Base-by-base conservation (phyloP, 2,797 vertebrate genomes). In the Salarias fasciatus region DNA sequence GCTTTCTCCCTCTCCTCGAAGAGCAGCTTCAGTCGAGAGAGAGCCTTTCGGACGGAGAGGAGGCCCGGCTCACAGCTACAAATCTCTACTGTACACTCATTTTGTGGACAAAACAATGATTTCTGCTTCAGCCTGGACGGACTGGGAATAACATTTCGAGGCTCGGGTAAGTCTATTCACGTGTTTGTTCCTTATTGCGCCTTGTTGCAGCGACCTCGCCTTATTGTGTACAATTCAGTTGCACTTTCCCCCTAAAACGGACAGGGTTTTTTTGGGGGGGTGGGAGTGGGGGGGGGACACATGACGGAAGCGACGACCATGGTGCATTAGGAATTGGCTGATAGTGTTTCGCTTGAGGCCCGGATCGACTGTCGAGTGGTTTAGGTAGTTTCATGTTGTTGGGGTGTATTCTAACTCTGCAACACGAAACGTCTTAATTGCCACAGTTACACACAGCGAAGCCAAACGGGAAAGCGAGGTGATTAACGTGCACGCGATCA, bases 371-470 rank as follows among this genome's bases (percentile, higher is more conserved):
- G 96, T 88, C 91, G 92, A 93, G 95, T 96, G 95, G 95, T 97
- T 95, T 98, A 98, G 96, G 96, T 98, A 98, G 96, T 98, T 96
- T 97, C 95, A 95, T 97, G 96, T 98, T 98, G 96, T 98, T 97
- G 96, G 96, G 94, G 94, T 96, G 91, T 90, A 87, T 91, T 94
- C 72, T 94, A 92, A 95, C 95, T 94, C 96, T 95, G 94, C 96
- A 96, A 96, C 96, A 97, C 85, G 94, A 95, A 93, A 96, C 96
- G 95, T 94, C 96, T 95, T 94, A 94, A 96, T 95, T 95, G 94
- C 95, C 94, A 93, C 96, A 92, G 92, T 93, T 90, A 51, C 85
- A 72, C 35, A 69, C 91, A 72, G 68, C 92, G 73, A 77, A 44
- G 92, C 90, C 60, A 14, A 68, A 68, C 42, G 64, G 59, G 69